Evolutionary conservation across 2,113 vertebrate genomes (phyloP), one percentile per base, ranked within the genome.

Genomic region (Corydoras sp.): DNA sequence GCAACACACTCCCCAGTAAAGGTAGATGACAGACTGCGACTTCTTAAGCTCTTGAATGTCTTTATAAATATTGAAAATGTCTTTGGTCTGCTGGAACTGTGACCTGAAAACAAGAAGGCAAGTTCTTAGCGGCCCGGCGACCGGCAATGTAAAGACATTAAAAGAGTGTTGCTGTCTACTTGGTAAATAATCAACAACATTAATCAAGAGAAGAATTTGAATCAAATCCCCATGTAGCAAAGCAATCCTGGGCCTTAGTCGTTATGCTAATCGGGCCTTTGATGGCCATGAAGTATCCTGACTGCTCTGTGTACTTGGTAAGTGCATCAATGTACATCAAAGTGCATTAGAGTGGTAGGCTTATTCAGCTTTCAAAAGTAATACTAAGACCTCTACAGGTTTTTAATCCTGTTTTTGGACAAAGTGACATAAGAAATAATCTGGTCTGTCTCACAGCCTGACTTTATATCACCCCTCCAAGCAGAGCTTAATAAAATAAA

Each of bases 61-160:
- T 65, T 78, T 58, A 72, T 75, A 51, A 79, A 75, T 79, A 76
- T 72, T 49, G 65, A 68, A 79, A 68, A 60, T 48, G 62, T 48
- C 50, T 74, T 68, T 31, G 18, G 48, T 62, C 58, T 70, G 62
- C 55, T 62, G 60, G 61, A 12, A 56, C 6, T n/a, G 15, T 65
- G 64, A 65, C 65, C 35, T 5, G 66, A 51, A 43, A 63, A 62
- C 14, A 63, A 11, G 68, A 54, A 35, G n/a, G 4, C 54, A 59
- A 2, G 3, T 60, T 70, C 63, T 9, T 9, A 49, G 55, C 48
- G 61, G 54, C 14, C 18, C 18, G 63, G 15, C 59, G 24, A 15
- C 54, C 49, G 8, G 35, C 35, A 43, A 43, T 43, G 35, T 12
- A 55, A 43, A 55, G 11, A 53, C 15, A n/a, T 63, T 66, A 49